Conservation (phyloP, 2,797 vertebrate species). For the Babyrousa celebensis region DNA sequence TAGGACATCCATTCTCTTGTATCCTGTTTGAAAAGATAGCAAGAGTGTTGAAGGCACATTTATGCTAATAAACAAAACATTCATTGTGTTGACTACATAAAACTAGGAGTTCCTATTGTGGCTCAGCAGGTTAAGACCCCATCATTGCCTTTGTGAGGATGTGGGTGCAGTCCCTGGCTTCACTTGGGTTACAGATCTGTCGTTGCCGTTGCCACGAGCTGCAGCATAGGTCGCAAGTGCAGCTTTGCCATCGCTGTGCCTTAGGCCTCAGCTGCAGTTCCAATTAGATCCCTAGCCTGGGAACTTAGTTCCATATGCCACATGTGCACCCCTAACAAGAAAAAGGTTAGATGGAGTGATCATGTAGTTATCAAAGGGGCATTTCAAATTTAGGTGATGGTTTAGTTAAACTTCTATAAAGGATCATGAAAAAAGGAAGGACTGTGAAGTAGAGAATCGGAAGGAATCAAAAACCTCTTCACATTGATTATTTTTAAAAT, state of each 20-base stretch:
- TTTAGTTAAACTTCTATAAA: slow-evolving; percentile 53
- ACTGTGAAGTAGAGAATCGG: not conserved
- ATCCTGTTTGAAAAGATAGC: slow-evolving; percentile 11
- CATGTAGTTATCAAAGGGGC: slow-evolving; percentile 2
- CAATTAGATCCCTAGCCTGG: no score
- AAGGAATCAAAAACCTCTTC: not conserved
- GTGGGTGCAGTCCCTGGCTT: no score
- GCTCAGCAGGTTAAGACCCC: no score
- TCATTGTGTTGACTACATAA: slow-evolving; percentile 37
- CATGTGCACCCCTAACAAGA: no score
- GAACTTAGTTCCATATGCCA: no score
- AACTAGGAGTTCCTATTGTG: not conserved
- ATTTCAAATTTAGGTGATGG: slow-evolving; percentile 49
- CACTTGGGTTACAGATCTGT: no score
- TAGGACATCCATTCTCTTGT: not conserved
- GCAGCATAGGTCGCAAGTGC: no score
- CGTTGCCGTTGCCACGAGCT: no score
- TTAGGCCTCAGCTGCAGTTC: no score
- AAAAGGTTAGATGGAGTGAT: not conserved
- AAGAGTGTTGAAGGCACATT: not conserved
- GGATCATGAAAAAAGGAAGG: slow-evolving; percentile 44
- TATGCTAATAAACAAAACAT: slow-evolving; percentile 63
- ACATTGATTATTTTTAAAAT: slow-evolving; percentile 31
- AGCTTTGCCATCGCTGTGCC: no score
- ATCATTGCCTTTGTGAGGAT: no score